Evolutionary conservation across 2,797 vertebrate genomes (phyloP).

Genomic region (Syngnathus acus): DNA sequence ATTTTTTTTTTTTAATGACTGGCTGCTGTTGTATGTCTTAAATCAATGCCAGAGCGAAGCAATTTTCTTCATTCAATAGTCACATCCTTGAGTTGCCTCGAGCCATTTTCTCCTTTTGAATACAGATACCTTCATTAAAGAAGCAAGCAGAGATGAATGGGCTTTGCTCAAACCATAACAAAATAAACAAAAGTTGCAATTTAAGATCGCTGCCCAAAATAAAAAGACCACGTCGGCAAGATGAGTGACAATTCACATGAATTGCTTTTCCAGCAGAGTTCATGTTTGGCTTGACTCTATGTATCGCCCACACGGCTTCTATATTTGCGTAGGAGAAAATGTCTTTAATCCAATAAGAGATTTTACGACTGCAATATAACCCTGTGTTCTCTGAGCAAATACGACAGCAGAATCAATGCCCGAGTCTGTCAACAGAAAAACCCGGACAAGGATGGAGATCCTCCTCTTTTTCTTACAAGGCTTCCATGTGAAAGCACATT

Average conservation of each 20-base stretch:
- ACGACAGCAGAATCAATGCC: slow-evolving; percentile 35
- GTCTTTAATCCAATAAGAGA: slow-evolving; percentile 7
- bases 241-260: neutral
- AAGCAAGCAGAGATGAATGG: too few relatives aligned
- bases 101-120: too few relatives aligned
- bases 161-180: too few relatives aligned
- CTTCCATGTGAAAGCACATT: neutral
- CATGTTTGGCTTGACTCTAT: neutral
- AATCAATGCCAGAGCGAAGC: too few relatives aligned
- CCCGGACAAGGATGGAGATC: slow-evolving; percentile 40
- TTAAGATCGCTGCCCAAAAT: too few relatives aligned
- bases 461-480: neutral
- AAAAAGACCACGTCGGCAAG: too few relatives aligned
- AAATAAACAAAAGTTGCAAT: too few relatives aligned
- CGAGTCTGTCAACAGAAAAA: slow-evolving; percentile 14
- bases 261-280: neutral
- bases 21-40: too few relatives aligned
- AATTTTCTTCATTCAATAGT: too few relatives aligned
- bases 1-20: too few relatives aligned
- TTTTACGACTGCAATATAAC: slow-evolving; percentile 18
- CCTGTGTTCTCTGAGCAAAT: slow-evolving; percentile 25
- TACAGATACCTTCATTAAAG: too few relatives aligned
- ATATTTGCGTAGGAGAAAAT: neutral
- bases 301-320: neutral
- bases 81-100: too few relatives aligned